Base-by-base conservation (phyloP, 2,113 vertebrate species). In the Nesoenas mayeri region DNA sequence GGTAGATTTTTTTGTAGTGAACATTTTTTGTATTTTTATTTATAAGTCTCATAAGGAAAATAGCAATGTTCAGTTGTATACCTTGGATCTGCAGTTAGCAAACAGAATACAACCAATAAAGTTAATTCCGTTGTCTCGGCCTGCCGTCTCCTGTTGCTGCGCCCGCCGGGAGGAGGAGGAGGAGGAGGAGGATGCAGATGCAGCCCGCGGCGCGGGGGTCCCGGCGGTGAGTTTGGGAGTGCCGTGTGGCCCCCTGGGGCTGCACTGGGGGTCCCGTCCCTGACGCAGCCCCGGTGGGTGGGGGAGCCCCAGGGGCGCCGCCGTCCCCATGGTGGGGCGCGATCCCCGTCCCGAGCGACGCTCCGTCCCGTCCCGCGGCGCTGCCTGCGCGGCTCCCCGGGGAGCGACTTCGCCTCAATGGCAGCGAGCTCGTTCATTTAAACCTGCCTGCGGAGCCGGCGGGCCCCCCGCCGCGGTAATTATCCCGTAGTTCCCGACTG, bases 1-100 rank as follows among this genome's bases (percentile, higher is more conserved):
- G 91, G 98, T 99, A 99, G 98, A 99, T 99, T 99, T 98, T 99
- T 99, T 99, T 99, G 98, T 99, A 99, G 99, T 99, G 98, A 97
- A 98, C 98, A 98, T 98, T 99, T 98, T 99, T 99, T 99, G 98
- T 99, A 99, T 99, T 99, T 99, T 99, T 99, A 99, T 99, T 99
- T 99, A 99, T 99, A 99, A 99, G 98, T 99, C 98, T 99, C 98
- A 99, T 99, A 98, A 98, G 98, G 97, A 98, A 98, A 99, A 99
- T 99, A 98, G 98, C 98, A 97, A 98, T 99, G 99, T 99, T 99
- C 98, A 98, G 98, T 99, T 99, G 99, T 99, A 99, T 98, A 98
- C 98, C 99, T 99, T 99, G 98, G 98, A 99, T 99, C 99, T 99
- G 99, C 99, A 99, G 99, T 99, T 99, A 99, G 98, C 98, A 98